Percentiles rank a stretch among this genome's conserved stretches.
Conservation (phyloP, 1,140 invertebrate genomes). For the Hesperophylax magnus region DNA sequence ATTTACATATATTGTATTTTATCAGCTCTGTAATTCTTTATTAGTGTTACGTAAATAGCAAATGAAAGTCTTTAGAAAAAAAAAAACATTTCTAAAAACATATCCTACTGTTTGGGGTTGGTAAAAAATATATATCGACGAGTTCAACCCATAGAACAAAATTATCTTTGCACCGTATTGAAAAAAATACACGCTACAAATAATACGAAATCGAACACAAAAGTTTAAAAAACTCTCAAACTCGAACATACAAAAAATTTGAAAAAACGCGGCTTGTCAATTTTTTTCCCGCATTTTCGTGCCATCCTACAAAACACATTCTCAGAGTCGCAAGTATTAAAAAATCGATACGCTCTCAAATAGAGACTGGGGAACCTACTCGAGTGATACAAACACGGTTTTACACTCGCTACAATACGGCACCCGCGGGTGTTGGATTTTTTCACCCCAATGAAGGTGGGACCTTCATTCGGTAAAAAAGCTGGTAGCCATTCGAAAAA, state of each 20-base stretch:
- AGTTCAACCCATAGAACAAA: too few species aligned
- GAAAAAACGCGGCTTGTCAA: background rate
- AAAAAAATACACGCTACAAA: too few species aligned
- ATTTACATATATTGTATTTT: too few species aligned
- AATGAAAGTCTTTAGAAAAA: too few species aligned
- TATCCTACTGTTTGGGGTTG: too few species aligned
- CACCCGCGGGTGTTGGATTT: background rate
- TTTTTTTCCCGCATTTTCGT: background rate
- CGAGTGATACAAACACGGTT: constrained; percentile 23
- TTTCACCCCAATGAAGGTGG: background rate
- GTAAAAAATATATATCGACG: too few species aligned
- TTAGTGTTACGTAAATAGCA: too few species aligned
- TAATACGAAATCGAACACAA: background rate
- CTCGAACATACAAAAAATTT: background rate
- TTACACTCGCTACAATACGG: constrained; percentile 17
- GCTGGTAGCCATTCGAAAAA: background rate
- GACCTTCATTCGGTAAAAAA: constrained; percentile 1
- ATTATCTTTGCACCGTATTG: too few species aligned
- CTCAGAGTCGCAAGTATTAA: background rate
- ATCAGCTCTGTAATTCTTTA: too few species aligned
- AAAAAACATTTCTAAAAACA: too few species aligned
- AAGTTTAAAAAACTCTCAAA: background rate
- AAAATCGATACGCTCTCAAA: background rate
- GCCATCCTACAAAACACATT: background rate
- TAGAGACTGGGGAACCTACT: background rate